A percentile compares a stretch with the other conserved stretches of the same genome.
Conservation (phyloP, 2,113 vertebrate genomes). For the Alethe diademata region DNA sequence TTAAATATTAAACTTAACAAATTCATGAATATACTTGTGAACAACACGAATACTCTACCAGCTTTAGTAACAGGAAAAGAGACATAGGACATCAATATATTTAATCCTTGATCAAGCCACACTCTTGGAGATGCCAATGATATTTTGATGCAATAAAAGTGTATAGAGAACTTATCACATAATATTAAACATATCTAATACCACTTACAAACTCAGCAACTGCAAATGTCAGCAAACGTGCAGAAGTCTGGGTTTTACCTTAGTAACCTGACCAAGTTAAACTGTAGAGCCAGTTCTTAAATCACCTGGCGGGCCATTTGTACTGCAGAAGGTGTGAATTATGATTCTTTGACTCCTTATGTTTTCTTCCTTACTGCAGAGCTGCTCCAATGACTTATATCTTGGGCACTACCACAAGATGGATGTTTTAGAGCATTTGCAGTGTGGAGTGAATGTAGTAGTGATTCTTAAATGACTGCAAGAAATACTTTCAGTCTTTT, state of each 20-base stretch:
- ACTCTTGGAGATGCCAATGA: background rate
- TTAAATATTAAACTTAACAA: background rate
- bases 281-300: slow-evolving; percentile 34
- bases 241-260: slow-evolving; percentile 20
- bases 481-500: background rate
- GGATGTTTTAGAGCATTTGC: slow-evolving; percentile 7
- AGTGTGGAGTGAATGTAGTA: background rate
- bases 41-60: background rate
- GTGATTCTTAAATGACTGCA: background rate
- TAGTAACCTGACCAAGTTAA: background rate
- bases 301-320: slow-evolving; percentile 47
- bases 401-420: background rate
- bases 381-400: slow-evolving; percentile 35
- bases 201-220: background rate
- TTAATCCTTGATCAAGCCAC: background rate
- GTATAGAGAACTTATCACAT: background rate
- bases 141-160: background rate
- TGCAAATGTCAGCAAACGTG: slow-evolving; percentile 17
- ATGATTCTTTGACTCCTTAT: slow-evolving; percentile 49
- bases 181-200: background rate
- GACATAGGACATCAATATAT: background rate
- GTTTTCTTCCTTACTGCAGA: slow-evolving; percentile 51
- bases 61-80: background rate
- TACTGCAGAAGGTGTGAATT: slow-evolving; percentile 45
- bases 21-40: background rate